phyloP scores from a whole-genome alignment of 1,140 invertebrate species.

The Lamellibrachia luymesi region DNA sequence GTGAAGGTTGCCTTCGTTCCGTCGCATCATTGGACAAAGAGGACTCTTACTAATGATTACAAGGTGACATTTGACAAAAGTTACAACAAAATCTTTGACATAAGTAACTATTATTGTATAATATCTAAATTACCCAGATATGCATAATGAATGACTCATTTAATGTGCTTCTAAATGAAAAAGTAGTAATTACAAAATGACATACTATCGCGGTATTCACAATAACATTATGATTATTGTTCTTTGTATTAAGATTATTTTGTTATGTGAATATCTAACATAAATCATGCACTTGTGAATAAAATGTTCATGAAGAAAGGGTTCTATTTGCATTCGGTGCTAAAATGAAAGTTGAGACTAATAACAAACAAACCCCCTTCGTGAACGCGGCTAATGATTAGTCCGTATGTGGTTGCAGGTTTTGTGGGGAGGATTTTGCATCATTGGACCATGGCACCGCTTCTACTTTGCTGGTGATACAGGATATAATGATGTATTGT shows the following conservation, averaged over 20 bases:
- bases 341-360: background rate
- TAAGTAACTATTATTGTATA: no score
- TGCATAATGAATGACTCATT: no score
- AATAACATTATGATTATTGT: no score
- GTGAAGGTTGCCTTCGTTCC: slow-evolving; percentile 58
- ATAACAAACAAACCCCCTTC: background rate
- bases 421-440: slow-evolving; percentile 59
- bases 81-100: no score
- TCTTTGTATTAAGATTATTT: no score
- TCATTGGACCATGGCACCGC: slow-evolving; percentile 52
- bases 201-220: no score
- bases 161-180: no score
- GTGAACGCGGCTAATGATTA: background rate
- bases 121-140: no score
- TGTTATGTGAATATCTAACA: no score
- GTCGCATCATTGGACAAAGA: slow-evolving; percentile 60
- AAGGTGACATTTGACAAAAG: slow-evolving; percentile 40
- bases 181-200: no score
- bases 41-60: slow-evolving; percentile 53
- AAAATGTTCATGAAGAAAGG: background rate
- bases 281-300: no score
- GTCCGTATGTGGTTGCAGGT: slow-evolving; percentile 36
- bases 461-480: slow-evolving; percentile 61
- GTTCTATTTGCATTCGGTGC: background rate
- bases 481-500: slow-evolving; percentile 58